These are phyloP conservation scores for Tachyglossus aculeatus DNA, from an alignment of 2,797 vertebrate genomes.

Conservation along the genomic window DNA sequence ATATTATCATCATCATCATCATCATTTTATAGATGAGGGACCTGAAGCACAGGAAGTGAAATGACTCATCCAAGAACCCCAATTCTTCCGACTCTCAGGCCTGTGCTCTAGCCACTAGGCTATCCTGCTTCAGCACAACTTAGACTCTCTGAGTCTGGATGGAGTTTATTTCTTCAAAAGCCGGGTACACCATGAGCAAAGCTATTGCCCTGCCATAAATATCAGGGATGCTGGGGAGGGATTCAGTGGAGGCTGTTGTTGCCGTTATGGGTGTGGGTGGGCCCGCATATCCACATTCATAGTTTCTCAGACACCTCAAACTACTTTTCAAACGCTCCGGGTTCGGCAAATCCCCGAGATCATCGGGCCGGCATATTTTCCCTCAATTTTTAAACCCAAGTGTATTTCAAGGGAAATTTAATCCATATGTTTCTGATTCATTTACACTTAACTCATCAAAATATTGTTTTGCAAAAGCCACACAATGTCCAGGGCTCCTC, in stretches of 20 bases:
- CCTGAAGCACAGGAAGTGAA: too few relatives aligned
- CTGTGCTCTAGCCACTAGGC: too few relatives aligned
- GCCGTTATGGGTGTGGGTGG: conserved; percentile 15
- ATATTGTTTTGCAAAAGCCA: conserved; percentile 54
- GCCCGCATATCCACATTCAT: not conserved
- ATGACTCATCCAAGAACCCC: too few relatives aligned
- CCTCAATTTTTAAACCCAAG: conserved; percentile 28
- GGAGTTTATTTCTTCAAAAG: not conserved
- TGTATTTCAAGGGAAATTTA: conserved; percentile 49
- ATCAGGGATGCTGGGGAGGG: not conserved
- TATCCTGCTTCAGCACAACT: too few relatives aligned
- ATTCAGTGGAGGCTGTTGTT: not conserved
- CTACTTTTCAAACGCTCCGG: conserved; percentile 23
- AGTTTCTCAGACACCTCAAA: conserved; percentile 30
- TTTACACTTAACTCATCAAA: conserved; percentile 60
- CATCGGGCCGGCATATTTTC: conserved; percentile 10
- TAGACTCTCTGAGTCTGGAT: not conserved
- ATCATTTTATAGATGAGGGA: too few relatives aligned
- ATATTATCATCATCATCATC: too few relatives aligned
- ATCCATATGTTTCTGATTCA: conserved; percentile 56
- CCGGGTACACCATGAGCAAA: not conserved
- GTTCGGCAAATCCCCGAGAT: conserved; percentile 24
- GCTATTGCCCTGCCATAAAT: not conserved
- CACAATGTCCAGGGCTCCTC: conserved; percentile 36
- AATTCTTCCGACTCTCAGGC: too few relatives aligned